A percentile compares a stretch with the other conserved stretches of the same genome.
These are phyloP conservation scores for Coranthus polyacanthus DNA, from an alignment of 2,797 vertebrate genomes.

Conservation along the genomic window DNA sequence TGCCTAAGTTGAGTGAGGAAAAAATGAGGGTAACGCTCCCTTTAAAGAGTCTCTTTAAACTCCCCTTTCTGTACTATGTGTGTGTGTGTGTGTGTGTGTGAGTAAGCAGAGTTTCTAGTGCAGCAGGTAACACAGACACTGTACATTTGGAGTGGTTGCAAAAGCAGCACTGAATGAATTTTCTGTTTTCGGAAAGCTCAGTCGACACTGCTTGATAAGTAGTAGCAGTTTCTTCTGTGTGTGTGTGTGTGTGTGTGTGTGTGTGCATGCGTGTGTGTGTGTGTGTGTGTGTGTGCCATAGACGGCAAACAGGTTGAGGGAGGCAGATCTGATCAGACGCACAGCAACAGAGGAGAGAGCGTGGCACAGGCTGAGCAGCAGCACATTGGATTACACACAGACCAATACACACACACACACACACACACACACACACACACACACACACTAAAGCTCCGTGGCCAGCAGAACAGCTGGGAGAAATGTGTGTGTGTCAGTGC, in stretches of 20 bases:
- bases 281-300: constrained; percentile 57
- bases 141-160: constrained; percentile 7
- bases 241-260: constrained; percentile 16
- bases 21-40: constrained; percentile 16
- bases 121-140: constrained; percentile 27
- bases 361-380: constrained; percentile 81
- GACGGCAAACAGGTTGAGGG: constrained; percentile 84
- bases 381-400: constrained; percentile 82
- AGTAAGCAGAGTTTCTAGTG: constrained; percentile 41
- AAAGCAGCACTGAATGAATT: constrained; percentile 29
- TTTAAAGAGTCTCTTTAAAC: constrained; percentile 35
- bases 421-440: constrained; percentile 45
- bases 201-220: constrained; percentile 49
- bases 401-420: constrained; percentile 62
- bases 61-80: background rate
- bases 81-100: constrained; percentile 14
- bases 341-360: constrained; percentile 85
- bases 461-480: constrained; percentile 80
- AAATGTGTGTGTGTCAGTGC: constrained; percentile 65
- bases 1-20: constrained; percentile 51
- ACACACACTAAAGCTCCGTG: constrained; percentile 39
- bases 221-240: constrained; percentile 56
- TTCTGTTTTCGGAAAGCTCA: constrained; percentile 32
- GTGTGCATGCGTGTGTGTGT: constrained; percentile 20
- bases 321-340: constrained; percentile 87